Percentiles rank a stretch among this genome's conserved stretches.
Conservation (phyloP, 1,140 invertebrate species). For the Portunus trituberculatus region DNA sequence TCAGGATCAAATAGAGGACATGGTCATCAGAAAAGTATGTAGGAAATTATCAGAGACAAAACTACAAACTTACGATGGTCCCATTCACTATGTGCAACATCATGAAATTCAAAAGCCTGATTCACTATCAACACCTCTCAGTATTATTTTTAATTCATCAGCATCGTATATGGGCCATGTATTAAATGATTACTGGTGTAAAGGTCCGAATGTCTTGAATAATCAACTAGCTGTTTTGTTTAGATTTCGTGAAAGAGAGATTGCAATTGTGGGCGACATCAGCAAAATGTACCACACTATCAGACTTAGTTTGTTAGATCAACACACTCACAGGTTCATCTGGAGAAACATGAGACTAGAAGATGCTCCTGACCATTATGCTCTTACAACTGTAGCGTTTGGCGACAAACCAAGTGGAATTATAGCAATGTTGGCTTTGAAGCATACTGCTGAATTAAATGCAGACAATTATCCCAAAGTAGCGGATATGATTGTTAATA, state of each 20-base stretch:
- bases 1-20: slow-evolving; percentile 30
- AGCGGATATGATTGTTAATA: not conserved
- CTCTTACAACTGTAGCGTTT: slow-evolving; percentile 33
- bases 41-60: not conserved
- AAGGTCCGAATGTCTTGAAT: no score
- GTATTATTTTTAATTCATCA: slow-evolving; percentile 57
- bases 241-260: not conserved
- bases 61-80: not conserved
- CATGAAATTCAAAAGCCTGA: slow-evolving; percentile 50
- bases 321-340: no score
- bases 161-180: no score
- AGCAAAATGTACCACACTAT: slow-evolving; percentile 33
- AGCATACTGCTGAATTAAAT: not conserved
- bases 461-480: not conserved
- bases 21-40: slow-evolving; percentile 35
- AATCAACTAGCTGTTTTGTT: not conserved
- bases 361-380: slow-evolving; percentile 32
- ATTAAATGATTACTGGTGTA: no score
- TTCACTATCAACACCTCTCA: slow-evolving; percentile 42
- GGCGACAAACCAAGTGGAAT: slow-evolving; percentile 40
- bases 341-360: not conserved
- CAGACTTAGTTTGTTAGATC: not conserved
- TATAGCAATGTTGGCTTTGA: not conserved
- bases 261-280: not conserved
- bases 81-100: slow-evolving; percentile 27